These are phyloP conservation scores for Glaucopsyche alexis DNA, from an alignment of 2,888 invertebrate species.

Conservation along the genomic window DNA sequence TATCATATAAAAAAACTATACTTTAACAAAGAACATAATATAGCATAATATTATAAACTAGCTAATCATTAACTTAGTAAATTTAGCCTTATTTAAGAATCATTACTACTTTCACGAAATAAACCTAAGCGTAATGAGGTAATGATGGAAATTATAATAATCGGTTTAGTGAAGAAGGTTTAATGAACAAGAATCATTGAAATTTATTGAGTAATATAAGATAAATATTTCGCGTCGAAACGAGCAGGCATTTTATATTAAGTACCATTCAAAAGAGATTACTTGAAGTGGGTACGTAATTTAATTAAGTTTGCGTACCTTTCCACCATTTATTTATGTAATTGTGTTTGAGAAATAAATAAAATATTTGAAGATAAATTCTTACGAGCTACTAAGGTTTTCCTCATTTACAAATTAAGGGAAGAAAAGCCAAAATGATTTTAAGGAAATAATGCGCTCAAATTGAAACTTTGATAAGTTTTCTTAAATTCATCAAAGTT, in stretches of 20 bases:
- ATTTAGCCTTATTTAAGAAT: too few relatives aligned
- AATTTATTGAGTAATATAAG: slow-evolving; percentile 29
- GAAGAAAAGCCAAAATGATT: too few relatives aligned
- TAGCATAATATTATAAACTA: too few relatives aligned
- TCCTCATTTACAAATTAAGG: background rate
- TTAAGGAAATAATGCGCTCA: too few relatives aligned
- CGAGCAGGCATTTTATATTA: slow-evolving; percentile 29
- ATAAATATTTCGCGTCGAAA: slow-evolving; percentile 30
- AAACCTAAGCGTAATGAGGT: background rate
- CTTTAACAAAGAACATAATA: too few relatives aligned
- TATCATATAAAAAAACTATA: too few relatives aligned
- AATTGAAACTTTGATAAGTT: too few relatives aligned
- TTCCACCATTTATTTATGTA: slow-evolving; percentile 26
- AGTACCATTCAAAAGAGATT: slow-evolving; percentile 30
- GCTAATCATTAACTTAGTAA: too few relatives aligned
- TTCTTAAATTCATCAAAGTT: too few relatives aligned
- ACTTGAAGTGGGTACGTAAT: slow-evolving; percentile 28
- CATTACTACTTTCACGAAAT: too few relatives aligned
- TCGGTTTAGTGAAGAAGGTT: slow-evolving; percentile 1
- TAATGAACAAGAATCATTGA: slow-evolving; percentile 18
- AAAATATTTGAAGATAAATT: background rate
- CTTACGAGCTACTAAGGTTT: background rate
- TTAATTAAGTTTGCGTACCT: slow-evolving; percentile 29
- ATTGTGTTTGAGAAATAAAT: slow-evolving; percentile 11
- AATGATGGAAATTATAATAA: slow-evolving; percentile 1